Percentiles rank a stretch among this genome's conserved stretches.
These are phyloP conservation scores for Streblospio benedicti DNA, from an alignment of 1,140 invertebrate genomes.

Conservation along the genomic window DNA sequence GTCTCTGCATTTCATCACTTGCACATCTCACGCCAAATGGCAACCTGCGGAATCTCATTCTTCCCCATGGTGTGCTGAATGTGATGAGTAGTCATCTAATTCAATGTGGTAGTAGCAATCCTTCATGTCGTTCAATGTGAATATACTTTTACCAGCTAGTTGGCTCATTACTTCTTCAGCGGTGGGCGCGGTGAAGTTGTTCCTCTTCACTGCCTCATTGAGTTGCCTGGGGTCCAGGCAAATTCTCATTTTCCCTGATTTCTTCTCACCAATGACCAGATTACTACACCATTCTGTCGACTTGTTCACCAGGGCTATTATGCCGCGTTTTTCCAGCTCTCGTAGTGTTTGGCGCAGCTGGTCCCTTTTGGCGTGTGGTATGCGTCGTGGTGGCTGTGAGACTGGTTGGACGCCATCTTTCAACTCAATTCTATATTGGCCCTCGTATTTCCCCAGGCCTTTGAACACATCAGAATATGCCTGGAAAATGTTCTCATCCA, in stretches of 20 bases:
- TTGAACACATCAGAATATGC: no score
- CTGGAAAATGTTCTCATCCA: no score
- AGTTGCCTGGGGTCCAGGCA: slow-evolving; percentile 21
- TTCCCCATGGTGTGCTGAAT: slow-evolving; percentile 18
- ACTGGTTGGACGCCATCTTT: no score
- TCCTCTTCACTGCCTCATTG: slow-evolving; percentile 16
- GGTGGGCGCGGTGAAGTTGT: slow-evolving; percentile 17
- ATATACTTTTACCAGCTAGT: slow-evolving; percentile 2
- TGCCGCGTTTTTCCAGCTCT: slow-evolving; percentile 8
- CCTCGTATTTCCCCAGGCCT: no score
- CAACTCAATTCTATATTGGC: no score
- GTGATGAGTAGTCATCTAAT: slow-evolving; percentile 12
- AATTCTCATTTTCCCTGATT: slow-evolving; percentile 16
- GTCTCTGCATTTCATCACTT: slow-evolving; percentile 36
- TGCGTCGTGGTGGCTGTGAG: no score
- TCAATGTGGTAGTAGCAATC: slow-evolving; percentile 8
- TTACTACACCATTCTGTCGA: slow-evolving; percentile 20
- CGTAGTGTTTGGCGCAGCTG: no score
- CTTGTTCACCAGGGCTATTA: slow-evolving; percentile 20
- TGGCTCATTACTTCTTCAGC: slow-evolving; percentile 3
- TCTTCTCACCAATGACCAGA: slow-evolving; percentile 20
- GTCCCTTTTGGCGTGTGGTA: no score
- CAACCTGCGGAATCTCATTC: slow-evolving; percentile 16
- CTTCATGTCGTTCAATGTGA: slow-evolving; percentile 11
- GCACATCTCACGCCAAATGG: slow-evolving; percentile 18